Evolutionary conservation across 2,888 invertebrate species (phyloP), one percentile per base, ranked within the genome.

Genomic region (Calameuta pallipes): DNA sequence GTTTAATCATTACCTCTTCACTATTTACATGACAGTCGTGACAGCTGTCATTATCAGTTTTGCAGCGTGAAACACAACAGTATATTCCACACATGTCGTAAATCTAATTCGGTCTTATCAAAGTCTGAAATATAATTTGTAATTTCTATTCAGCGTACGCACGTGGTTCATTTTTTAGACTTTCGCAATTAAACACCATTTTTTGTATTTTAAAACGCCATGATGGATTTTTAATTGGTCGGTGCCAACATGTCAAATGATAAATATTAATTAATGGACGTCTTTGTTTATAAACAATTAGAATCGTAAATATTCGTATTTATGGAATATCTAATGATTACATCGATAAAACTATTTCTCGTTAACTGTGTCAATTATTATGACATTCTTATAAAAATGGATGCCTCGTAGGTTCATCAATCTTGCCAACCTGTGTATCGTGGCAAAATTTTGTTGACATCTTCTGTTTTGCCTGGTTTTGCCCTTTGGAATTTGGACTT

Each of bases 51-150:
- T 2, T 56, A 6, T 56, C 56, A 56, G 23, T 23, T 56, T 23
- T 56, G 56, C 56, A 56, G 2, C 2, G 23, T 23, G 88, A 88
- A 84, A 94, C 89, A 88, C 92, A 92, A 87, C 93, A 94, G 80
- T 93, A 89, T 85, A 94, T 94, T 77, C 94, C 94, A 85, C 94
- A 94, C 94, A 93, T 93, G 81, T 82, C 23, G 2, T 56, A 56
- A 9, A 15, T 23, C 6, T 56, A 56, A 56, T 56, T 56, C 23
- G 1, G 56, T 23, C 9, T 56, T 23, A 23, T 56, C 9, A 15
- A 23, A 2, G 56, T 23, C 9, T 23, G 0, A 23, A 23, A 56
- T 56, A 56, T 23, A 56, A 23, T 56, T 23, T 0, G 6, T 56
- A 56, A 23, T 9, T 56, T 56, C 56, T 23, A 15, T 56, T 23